These are phyloP conservation scores for Drosophila testacea DNA, from an alignment of 2,888 invertebrate species.

Conservation along the genomic window DNA sequence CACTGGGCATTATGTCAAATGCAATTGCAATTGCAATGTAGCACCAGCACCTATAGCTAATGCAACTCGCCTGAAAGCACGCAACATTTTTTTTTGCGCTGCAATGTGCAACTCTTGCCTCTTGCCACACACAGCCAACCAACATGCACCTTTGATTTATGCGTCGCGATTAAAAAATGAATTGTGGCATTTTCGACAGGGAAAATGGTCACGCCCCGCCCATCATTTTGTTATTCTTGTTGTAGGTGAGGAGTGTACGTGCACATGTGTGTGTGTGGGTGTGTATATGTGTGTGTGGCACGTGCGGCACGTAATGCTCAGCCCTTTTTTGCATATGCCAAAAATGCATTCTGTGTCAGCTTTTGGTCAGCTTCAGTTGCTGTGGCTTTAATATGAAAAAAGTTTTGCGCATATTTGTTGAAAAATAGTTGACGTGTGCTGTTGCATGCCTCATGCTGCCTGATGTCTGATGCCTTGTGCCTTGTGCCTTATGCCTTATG, in stretches of 20 bases:
- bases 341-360: constrained; percentile 56
- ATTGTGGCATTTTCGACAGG: constrained; percentile 75
- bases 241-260: constrained; percentile 13
- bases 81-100: constrained; percentile 52
- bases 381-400: constrained; percentile 66
- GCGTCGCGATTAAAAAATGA: constrained; percentile 79
- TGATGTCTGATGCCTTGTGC: constrained; percentile 5
- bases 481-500: neutral
- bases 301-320: constrained; percentile 69
- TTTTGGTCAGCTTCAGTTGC: constrained; percentile 49
- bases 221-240: constrained; percentile 41
- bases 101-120: constrained; percentile 4
- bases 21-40: constrained; percentile 32
- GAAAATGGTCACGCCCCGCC: constrained; percentile 51
- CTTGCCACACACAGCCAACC: neutral
- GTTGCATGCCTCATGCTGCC: constrained; percentile 1
- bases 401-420: constrained; percentile 63
- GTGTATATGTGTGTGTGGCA: constrained; percentile 48
- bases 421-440: constrained; percentile 63
- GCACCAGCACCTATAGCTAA: constrained; percentile 40
- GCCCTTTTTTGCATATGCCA: constrained; percentile 69
- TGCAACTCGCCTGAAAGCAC: constrained; percentile 45
- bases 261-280: constrained; percentile 10
- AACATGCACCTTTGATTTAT: constrained; percentile 70
- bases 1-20: constrained; percentile 47